phyloP scores from a whole-genome alignment of 2,113 vertebrate genomes.

The Taxidea taxus region DNA sequence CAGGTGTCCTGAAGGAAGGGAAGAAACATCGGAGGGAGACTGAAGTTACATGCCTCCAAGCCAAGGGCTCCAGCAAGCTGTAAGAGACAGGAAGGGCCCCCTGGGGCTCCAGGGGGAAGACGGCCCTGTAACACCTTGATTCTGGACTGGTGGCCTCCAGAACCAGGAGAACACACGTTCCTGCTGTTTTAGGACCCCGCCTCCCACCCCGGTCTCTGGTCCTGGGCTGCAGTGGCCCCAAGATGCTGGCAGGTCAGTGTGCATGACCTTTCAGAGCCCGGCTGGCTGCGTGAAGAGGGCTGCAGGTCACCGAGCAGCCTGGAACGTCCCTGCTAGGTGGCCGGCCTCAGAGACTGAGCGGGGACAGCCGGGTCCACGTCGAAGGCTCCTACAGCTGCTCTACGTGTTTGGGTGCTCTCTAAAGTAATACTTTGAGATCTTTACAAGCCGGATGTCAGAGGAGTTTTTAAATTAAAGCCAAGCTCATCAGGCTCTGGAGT shows the following conservation, averaged over 20 bases:
- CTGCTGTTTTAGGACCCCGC: rapidly evolving
- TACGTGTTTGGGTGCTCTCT: not conserved
- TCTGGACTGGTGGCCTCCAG: not conserved
- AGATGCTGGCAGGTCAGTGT: not conserved
- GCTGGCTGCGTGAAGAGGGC: not conserved
- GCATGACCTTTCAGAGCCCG: not conserved
- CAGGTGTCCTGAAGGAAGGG: not conserved
- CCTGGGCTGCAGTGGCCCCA: not conserved
- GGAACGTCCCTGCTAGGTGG: not conserved
- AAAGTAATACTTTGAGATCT: not conserved
- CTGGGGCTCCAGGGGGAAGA: too few species aligned
- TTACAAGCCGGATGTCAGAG: not conserved
- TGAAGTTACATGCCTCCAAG: not conserved
- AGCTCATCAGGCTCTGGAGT: not conserved
- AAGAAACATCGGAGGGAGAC: not conserved
- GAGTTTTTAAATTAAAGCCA: not conserved
- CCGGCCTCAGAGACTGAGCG: not conserved
- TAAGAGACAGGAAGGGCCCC: too few species aligned
- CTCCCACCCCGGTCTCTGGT: not conserved
- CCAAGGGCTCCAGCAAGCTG: not conserved
- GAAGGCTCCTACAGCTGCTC: not conserved
- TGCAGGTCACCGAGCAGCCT: not conserved
- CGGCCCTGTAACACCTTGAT: not conserved
- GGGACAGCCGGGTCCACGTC: not conserved
- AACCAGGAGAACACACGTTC: too few species aligned